These are phyloP conservation scores for Graptemys geographica DNA, from an alignment of 2,797 vertebrate genomes.

Conservation along the genomic window DNA sequence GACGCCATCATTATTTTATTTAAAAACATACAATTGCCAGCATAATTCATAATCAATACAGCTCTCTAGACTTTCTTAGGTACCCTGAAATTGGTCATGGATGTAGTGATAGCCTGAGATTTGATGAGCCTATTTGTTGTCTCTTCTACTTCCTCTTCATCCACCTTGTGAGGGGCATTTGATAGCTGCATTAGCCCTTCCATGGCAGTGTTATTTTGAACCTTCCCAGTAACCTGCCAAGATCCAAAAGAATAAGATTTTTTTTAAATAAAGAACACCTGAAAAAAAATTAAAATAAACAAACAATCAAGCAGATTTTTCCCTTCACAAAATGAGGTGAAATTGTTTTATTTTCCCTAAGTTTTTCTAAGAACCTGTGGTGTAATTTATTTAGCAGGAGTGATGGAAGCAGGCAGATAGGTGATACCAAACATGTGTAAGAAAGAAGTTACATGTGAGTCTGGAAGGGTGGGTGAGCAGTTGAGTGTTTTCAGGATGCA, in stretches of 20 bases:
- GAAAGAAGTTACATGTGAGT: conserved; percentile 29
- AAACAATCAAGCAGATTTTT: not conserved
- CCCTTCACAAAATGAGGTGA: not conserved
- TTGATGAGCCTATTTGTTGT: not conserved
- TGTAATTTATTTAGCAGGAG: conserved; percentile 55
- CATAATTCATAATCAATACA: not conserved
- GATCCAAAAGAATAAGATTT: conserved; percentile 19
- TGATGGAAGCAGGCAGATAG: conserved; percentile 39
- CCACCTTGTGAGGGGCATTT: accelerated
- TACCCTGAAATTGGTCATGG: not conserved
- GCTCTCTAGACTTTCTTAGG: not conserved
- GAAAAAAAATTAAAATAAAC: not conserved
- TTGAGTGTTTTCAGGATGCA: not conserved
- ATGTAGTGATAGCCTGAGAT: not conserved
- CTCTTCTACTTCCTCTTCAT: not conserved
- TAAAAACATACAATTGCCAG: not conserved
- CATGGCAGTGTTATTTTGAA: not conserved
- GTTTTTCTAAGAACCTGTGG: conserved; percentile 28
- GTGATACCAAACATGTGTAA: conserved; percentile 27
- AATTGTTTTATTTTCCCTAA: not conserved
- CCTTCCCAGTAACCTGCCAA: conserved; percentile 5
- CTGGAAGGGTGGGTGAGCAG: conserved; percentile 6
- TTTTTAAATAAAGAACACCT: conserved; percentile 4
- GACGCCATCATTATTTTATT: not conserved
- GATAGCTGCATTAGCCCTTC: not conserved